Percentiles rank a stretch among this genome's conserved stretches.
Conservation (phyloP, 2,113 vertebrate genomes). For the Thymallus thymallus region DNA sequence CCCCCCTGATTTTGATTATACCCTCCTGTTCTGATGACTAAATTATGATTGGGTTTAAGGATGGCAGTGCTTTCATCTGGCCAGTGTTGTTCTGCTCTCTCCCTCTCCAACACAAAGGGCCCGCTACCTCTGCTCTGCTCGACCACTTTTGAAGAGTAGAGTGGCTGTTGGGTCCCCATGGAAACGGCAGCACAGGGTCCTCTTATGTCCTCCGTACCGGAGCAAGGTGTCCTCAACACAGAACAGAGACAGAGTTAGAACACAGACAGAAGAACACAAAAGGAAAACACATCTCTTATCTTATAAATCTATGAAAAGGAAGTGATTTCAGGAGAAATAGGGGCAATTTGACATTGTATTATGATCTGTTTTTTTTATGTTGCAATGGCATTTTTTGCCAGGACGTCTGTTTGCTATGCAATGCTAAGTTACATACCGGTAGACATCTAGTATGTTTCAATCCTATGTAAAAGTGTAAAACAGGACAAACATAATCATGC, state of each 20-base stretch:
- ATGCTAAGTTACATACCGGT: not conserved
- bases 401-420: too few relatives aligned
- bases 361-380: not conserved
- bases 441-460: too few relatives aligned
- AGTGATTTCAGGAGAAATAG: slow-evolving; percentile 4
- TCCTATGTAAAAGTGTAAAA: not conserved
- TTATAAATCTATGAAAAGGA: slow-evolving; percentile 4
- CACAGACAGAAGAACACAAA: slow-evolving; percentile 15
- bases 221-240: slow-evolving; percentile 40
- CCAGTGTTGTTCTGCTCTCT: slow-evolving; percentile 74
- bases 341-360: slow-evolving; percentile 3
- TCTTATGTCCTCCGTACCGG: slow-evolving; percentile 15
- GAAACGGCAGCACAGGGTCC: slow-evolving; percentile 62
- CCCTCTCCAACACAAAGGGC: slow-evolving; percentile 79
- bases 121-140: slow-evolving; percentile 71
- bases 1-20: slow-evolving; percentile 77
- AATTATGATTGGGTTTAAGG: slow-evolving; percentile 90
- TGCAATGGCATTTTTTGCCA: slow-evolving; percentile 1
- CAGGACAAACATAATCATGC: not conserved
- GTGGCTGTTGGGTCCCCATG: slow-evolving; percentile 80
- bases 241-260: slow-evolving; percentile 38
- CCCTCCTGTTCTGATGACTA: slow-evolving; percentile 83
- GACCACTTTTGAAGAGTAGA: slow-evolving; percentile 82
- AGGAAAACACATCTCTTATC: slow-evolving; percentile 15
- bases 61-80: slow-evolving; percentile 87